Evolutionary conservation across 2,113 vertebrate genomes (phyloP).

Genomic region (Tursiops truncatus): DNA sequence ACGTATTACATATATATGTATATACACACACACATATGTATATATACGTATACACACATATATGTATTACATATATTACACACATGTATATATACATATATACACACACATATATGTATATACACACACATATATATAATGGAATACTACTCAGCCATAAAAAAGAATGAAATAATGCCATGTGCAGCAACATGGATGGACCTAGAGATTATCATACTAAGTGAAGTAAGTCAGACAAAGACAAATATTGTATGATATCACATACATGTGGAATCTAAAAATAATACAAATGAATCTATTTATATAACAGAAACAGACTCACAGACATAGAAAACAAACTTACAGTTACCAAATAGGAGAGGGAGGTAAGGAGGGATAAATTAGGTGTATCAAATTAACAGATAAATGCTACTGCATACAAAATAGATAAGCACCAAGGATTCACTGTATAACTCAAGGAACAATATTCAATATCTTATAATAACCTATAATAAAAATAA

Average conservation of each 20-base stretch:
- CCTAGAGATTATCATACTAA: background rate
- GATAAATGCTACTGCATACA: background rate
- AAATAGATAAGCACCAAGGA: background rate
- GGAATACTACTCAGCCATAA: background rate
- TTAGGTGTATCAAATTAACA: background rate
- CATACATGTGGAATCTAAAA: background rate
- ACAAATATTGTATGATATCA: background rate
- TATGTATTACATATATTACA: background rate
- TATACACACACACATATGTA: rapidly evolving
- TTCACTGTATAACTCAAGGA: background rate
- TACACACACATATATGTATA: too few species aligned
- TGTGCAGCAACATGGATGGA: background rate
- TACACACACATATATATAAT: background rate
- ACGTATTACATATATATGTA: rapidly evolving
- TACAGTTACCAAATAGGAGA: background rate
- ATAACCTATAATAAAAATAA: background rate
- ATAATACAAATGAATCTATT: background rate
- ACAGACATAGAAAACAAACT: background rate
- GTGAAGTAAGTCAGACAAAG: background rate
- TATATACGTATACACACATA: too few species aligned
- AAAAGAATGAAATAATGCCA: background rate
- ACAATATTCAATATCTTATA: background rate
- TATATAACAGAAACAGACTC: background rate
- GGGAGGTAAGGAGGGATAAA: background rate
- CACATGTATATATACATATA: rapidly evolving